Evolutionary conservation across 2,797 vertebrate genomes (phyloP).

Genomic region (Artibeus jamaicensis): DNA sequence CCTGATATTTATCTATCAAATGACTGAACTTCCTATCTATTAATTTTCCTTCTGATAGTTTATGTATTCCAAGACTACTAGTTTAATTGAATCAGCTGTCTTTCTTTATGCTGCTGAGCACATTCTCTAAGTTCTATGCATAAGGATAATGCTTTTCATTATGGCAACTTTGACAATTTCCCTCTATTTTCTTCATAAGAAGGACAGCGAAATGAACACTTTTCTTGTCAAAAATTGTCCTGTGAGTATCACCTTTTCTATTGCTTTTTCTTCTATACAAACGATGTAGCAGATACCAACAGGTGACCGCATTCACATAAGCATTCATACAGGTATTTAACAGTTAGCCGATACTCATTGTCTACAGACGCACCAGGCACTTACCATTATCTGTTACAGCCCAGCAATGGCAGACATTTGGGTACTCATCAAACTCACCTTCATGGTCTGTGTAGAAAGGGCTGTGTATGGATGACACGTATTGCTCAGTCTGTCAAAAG

Average conservation of each 20-base stretch:
- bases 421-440: not conserved
- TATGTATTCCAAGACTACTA: not conserved
- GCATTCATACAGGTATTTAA: not conserved
- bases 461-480: not conserved
- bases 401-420: not conserved
- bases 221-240: not conserved
- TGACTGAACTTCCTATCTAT: not conserved
- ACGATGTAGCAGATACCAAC: not conserved
- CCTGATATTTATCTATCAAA: not conserved
- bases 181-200: not conserved
- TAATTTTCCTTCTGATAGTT: not conserved
- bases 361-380: not conserved
- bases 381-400: not conserved
- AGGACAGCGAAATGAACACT: not conserved
- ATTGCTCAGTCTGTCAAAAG: not conserved
- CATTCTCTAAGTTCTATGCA: not conserved
- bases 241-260: not conserved
- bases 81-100: constrained; percentile 2
- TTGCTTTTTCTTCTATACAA: not conserved
- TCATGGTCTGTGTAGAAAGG: not conserved
- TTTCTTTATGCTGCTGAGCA: not conserved
- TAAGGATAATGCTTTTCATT: not conserved
- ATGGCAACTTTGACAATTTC: not conserved
- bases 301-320: not conserved
- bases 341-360: not conserved